These are phyloP conservation scores for Acanthis flammea DNA, from an alignment of 2,797 vertebrate genomes.

Conservation along the genomic window DNA sequence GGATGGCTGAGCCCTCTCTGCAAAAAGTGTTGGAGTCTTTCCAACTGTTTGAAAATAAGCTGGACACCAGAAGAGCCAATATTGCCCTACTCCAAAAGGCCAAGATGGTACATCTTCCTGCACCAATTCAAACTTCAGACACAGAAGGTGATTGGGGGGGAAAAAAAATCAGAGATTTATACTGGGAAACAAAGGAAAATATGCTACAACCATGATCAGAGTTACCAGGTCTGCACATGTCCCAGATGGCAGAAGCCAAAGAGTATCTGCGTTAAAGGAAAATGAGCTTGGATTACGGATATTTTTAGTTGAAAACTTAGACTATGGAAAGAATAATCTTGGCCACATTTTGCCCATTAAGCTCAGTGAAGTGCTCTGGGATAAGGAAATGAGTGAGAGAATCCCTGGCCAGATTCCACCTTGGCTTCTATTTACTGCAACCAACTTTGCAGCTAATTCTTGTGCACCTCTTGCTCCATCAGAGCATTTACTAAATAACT, in stretches of 20 bases:
- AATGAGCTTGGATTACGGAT: neutral
- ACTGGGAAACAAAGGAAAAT: neutral
- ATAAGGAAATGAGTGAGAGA: constrained; percentile 42
- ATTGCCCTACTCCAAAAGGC: neutral
- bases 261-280: neutral
- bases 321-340: constrained; percentile 22
- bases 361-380: constrained; percentile 6
- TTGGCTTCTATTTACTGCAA: neutral
- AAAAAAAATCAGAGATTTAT: neutral
- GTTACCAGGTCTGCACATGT: neutral
- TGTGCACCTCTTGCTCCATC: neutral
- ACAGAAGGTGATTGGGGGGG: neutral
- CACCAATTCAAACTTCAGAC: neutral
- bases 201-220: neutral
- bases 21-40: neutral
- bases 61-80: neutral
- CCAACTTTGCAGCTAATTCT: neutral
- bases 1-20: neutral
- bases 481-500: neutral
- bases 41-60: neutral
- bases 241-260: neutral
- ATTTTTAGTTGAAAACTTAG: constrained; percentile 30
- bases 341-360: constrained; percentile 13
- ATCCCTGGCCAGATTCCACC: constrained; percentile 37
- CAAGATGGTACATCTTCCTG: neutral